Percentiles rank a stretch among this genome's conserved stretches.
Evolutionary conservation across 2,113 vertebrate genomes (phyloP).

Genomic region (Nothocercus julius): DNA sequence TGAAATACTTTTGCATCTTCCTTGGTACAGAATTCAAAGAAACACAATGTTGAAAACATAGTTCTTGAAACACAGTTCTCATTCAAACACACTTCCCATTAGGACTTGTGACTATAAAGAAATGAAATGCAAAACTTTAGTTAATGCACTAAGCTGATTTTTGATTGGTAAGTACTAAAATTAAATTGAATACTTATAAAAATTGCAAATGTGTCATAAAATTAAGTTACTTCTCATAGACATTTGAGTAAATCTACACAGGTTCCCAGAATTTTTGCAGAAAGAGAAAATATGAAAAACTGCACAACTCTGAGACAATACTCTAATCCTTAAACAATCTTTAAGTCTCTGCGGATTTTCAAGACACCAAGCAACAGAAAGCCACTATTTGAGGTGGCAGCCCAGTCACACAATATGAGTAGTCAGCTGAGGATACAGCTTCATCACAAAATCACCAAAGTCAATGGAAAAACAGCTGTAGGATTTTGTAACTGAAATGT

Average conservation of each 20-base stretch:
- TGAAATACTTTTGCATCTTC: neutral
- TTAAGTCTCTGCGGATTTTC: neutral
- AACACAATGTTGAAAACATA: neutral
- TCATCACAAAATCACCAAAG: neutral
- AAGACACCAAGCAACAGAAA: conserved; percentile 9
- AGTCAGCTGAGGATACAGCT: neutral
- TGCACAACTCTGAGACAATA: neutral
- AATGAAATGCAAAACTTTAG: neutral
- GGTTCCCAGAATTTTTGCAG: neutral
- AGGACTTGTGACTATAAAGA: neutral
- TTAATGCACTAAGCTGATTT: neutral
- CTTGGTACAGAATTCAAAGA: neutral
- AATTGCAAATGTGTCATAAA: neutral
- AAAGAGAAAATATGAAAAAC: neutral
- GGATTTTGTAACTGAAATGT: conserved; percentile 11
- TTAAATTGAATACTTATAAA: neutral
- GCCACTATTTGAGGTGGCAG: neutral
- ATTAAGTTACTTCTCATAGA: neutral
- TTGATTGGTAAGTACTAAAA: neutral
- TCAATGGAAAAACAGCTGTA: neutral
- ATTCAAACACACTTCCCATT: neutral
- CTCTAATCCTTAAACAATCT: neutral
- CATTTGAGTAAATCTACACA: neutral
- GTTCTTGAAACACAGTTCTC: neutral
- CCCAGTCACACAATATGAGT: neutral